A percentile compares a stretch with the other conserved stretches of the same genome.
Evolutionary conservation across 2,113 vertebrate genomes (phyloP).

Genomic region (Corvus moneduloides): DNA sequence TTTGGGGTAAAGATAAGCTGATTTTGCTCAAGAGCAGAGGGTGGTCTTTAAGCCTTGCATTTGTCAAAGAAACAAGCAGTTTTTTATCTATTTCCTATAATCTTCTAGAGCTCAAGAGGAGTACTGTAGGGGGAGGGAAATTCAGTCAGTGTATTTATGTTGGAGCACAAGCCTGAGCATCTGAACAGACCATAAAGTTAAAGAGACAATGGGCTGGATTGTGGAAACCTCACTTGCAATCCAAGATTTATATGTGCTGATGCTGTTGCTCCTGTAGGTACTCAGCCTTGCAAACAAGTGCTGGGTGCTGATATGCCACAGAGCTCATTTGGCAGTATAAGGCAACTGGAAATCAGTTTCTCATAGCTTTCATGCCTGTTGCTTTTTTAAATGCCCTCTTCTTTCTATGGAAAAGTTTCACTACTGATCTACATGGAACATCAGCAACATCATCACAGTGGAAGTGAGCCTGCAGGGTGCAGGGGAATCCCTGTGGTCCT

Average conservation of each 20-base stretch:
- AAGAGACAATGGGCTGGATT: not conserved
- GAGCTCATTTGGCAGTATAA: not conserved
- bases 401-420: not conserved
- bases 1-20: slow-evolving; percentile 58
- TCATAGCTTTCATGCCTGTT: not conserved
- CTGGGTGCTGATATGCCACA: not conserved
- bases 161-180: slow-evolving; percentile 19
- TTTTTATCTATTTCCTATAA: slow-evolving; percentile 68
- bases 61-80: slow-evolving; percentile 71
- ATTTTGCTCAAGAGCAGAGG: slow-evolving; percentile 71
- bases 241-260: not conserved
- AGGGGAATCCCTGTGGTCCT: not conserved
- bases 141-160: slow-evolving; percentile 41
- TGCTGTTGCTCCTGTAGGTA: not conserved
- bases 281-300: not conserved
- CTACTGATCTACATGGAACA: accelerated
- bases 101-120: slow-evolving; percentile 62
- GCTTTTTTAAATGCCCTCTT: not conserved
- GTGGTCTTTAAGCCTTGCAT: slow-evolving; percentile 70
- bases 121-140: slow-evolving; percentile 5
- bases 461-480: not conserved
- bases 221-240: not conserved
- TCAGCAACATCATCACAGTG: not conserved
- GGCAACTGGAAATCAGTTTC: not conserved
- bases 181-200: slow-evolving; percentile 6